Percentiles rank a stretch among this genome's conserved stretches.
These are phyloP conservation scores for Leptobrachium leishanense DNA, from an alignment of 2,113 vertebrate species.

Conservation along the genomic window DNA sequence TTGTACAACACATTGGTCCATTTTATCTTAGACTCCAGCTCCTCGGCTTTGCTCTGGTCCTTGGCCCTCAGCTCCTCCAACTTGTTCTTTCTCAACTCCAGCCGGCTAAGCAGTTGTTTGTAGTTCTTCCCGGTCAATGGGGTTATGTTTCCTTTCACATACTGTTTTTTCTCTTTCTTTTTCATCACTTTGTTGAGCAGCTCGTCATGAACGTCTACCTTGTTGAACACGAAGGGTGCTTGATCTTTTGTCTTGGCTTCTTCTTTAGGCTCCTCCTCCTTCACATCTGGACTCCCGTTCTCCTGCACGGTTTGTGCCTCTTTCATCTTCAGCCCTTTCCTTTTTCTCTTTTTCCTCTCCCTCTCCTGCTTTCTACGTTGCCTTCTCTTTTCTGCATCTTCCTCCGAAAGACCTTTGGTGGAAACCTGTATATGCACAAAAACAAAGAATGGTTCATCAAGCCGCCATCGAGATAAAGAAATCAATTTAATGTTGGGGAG, in stretches of 20 bases:
- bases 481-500: too few relatives aligned
- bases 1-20: conserved; percentile 92
- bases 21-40: conserved; percentile 80
- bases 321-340: conserved; percentile 81
- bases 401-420: conserved; percentile 65
- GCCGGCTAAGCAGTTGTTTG: conserved; percentile 84
- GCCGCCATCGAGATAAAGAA: too few relatives aligned
- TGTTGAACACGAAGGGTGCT: conserved; percentile 79
- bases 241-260: conserved; percentile 53
- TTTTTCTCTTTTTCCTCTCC: conserved; percentile 88
- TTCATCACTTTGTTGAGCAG: conserved; percentile 68
- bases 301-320: conserved; percentile 55
- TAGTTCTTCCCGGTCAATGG: conserved; percentile 89
- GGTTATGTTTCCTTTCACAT: conserved; percentile 79
- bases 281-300: background rate
- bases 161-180: conserved; percentile 73
- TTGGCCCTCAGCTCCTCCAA: conserved; percentile 79
- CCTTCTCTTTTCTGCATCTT: conserved; percentile 75
- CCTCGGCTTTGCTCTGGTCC: conserved; percentile 73
- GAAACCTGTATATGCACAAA: conserved; percentile 61
- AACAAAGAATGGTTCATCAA: background rate
- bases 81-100: conserved; percentile 76
- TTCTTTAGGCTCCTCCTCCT: conserved; percentile 14
- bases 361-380: conserved; percentile 82
- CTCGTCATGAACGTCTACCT: conserved; percentile 70